phyloP scores from a whole-genome alignment of 1,140 invertebrate genomes.

The Wasmannia auropunctata region DNA sequence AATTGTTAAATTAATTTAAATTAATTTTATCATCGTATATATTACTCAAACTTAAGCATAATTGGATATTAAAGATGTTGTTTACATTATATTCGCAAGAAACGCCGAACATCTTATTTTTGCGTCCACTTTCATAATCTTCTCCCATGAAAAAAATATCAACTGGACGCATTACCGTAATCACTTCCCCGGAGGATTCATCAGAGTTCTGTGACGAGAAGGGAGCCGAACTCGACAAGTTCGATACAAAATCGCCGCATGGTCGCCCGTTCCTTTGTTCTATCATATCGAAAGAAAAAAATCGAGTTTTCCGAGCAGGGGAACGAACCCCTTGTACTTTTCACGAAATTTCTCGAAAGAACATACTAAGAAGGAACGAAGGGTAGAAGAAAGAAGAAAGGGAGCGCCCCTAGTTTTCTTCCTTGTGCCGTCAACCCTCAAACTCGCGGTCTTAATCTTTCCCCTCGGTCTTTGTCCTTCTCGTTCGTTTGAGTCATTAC shows the following conservation, averaged over 20 bases:
- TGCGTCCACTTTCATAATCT: not conserved
- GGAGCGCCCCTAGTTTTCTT: not conserved
- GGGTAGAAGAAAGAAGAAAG: not conserved
- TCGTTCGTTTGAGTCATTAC: not conserved
- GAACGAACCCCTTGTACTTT: constrained; percentile 28
- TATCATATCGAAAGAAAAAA: not conserved
- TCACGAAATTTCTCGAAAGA: not conserved
- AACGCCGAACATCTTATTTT: not conserved
- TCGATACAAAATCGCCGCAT: not conserved
- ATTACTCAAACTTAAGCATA: not conserved
- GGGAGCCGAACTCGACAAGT: not conserved
- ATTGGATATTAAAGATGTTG: not conserved
- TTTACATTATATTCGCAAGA: not conserved
- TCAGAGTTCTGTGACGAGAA: constrained; percentile 4
- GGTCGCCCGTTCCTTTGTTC: constrained; percentile 19
- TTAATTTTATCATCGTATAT: not conserved
- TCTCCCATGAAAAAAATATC: constrained; percentile 15
- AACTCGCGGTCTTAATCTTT: constrained; percentile 16
- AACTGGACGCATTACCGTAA: constrained; percentile 35
- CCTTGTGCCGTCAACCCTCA: constrained; percentile 2
- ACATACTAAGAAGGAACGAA: not conserved
- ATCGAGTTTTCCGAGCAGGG: constrained; percentile 39
- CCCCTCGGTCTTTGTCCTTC: not conserved
- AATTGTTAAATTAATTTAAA: constrained; percentile 10
- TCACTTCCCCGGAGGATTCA: constrained; percentile 40